These are phyloP conservation scores for Gortyna flavago DNA, from an alignment of 2,888 invertebrate species.

Conservation along the genomic window DNA sequence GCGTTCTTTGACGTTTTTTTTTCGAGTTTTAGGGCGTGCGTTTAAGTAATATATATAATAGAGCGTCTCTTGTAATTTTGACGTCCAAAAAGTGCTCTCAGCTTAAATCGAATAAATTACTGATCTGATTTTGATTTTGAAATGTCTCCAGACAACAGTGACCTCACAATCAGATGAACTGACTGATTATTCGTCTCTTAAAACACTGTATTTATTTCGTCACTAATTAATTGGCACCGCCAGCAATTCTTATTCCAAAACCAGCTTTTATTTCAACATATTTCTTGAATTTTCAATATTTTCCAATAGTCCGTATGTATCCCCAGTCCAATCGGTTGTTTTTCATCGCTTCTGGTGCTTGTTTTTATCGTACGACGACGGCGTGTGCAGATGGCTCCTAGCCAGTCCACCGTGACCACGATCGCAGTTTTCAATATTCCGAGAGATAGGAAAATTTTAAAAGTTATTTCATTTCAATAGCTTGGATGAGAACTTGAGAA, in stretches of 20 bases:
- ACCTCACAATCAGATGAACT: fast-evolving
- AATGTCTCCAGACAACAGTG: background rate
- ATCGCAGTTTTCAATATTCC: conserved; percentile 48
- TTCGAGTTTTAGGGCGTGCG: background rate
- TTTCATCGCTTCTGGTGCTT: conserved; percentile 9
- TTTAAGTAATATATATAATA: too few species aligned
- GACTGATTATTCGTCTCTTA: background rate
- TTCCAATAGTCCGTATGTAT: conserved; percentile 10
- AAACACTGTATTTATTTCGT: background rate
- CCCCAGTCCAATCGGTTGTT: conserved; percentile 11
- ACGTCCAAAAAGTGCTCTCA: background rate
- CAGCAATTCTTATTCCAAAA: background rate
- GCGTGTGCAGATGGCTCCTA: conserved; percentile 39
- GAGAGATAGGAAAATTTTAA: conserved; percentile 4
- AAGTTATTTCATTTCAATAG: conserved; percentile 30
- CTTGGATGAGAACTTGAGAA: conserved; percentile 7
- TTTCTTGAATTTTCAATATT: conserved; percentile 25
- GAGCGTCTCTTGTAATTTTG: background rate
- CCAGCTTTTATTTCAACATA: background rate
- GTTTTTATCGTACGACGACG: conserved; percentile 30
- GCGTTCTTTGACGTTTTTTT: too few species aligned
- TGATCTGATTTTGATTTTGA: background rate
- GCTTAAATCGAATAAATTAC: background rate
- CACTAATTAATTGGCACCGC: too few species aligned
- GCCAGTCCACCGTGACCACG: conserved; percentile 39